These are phyloP conservation scores for Phocoena sinus DNA, from an alignment of 2,113 vertebrate species.

Conservation along the genomic window DNA sequence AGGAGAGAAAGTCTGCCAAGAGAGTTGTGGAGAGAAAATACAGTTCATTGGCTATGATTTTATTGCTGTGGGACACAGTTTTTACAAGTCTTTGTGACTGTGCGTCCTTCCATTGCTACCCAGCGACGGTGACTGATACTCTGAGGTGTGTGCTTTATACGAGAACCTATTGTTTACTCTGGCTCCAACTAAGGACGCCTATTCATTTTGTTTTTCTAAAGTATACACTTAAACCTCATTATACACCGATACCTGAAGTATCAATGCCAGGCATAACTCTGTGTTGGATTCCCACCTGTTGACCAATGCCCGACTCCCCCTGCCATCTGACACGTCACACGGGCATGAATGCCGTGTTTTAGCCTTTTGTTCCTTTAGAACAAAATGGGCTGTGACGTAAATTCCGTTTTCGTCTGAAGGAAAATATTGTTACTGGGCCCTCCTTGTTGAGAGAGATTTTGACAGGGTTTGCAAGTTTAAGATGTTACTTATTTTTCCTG, in stretches of 20 bases:
- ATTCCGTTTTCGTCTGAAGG: background rate
- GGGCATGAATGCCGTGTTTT: fast-evolving
- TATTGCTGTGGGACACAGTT: background rate
- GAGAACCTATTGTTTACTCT: background rate
- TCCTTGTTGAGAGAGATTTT: background rate
- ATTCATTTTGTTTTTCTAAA: background rate
- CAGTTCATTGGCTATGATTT: background rate
- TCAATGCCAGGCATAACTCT: fast-evolving
- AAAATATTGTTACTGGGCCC: background rate
- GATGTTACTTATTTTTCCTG: background rate
- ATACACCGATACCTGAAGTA: background rate
- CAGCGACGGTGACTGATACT: too few species aligned
- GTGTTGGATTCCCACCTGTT: background rate
- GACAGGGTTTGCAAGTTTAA: background rate
- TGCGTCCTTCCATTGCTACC: too few species aligned
- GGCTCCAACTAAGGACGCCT: background rate
- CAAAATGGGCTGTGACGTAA: background rate
- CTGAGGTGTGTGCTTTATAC: background rate
- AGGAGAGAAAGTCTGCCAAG: background rate
- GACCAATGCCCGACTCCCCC: background rate
- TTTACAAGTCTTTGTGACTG: fast-evolving
- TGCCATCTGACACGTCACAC: too few species aligned
- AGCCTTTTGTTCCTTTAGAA: background rate
- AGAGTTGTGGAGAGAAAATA: background rate
- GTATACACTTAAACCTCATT: background rate